Evolutionary conservation across 2,888 invertebrate genomes (phyloP).

Genomic region (Latrodectus hesperus): DNA sequence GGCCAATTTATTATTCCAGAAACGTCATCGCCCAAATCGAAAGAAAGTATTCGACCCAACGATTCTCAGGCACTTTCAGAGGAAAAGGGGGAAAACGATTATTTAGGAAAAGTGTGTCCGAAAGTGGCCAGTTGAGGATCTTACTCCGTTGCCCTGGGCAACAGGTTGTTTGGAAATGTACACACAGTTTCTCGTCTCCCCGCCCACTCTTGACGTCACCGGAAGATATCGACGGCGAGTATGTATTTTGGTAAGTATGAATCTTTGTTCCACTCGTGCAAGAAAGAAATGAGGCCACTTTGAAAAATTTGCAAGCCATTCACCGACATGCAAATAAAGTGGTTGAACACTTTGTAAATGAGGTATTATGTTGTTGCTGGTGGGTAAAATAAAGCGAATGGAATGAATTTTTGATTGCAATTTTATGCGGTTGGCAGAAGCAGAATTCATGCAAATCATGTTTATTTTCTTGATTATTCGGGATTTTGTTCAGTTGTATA

Average conservation of each 20-base stretch:
- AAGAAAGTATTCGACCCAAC: background rate
- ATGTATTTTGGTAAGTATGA: too few relatives aligned
- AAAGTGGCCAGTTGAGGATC: background rate
- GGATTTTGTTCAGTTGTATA: too few relatives aligned
- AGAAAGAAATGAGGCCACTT: too few relatives aligned
- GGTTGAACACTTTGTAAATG: too few relatives aligned
- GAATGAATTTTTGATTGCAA: too few relatives aligned
- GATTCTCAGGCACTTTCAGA: conserved; percentile 4
- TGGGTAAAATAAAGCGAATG: too few relatives aligned
- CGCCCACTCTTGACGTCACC: conserved; percentile 29
- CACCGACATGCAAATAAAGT: too few relatives aligned
- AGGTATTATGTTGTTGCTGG: too few relatives aligned
- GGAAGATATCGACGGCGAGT: conserved; percentile 33
- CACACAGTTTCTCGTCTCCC: conserved; percentile 23
- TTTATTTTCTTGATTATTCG: too few relatives aligned
- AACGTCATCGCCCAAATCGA: background rate
- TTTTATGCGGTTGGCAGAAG: too few relatives aligned
- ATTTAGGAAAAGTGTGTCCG: conserved; percentile 13
- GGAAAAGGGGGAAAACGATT: background rate
- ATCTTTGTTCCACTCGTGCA: background rate
- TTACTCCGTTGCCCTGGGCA: conserved; percentile 37
- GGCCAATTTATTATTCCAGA: background rate
- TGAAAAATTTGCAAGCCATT: too few relatives aligned
- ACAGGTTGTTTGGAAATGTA: conserved; percentile 48
- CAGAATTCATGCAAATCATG: too few relatives aligned